Conservation (phyloP, 2,888 invertebrate genomes). For the Chaitophorus viminalis region DNA sequence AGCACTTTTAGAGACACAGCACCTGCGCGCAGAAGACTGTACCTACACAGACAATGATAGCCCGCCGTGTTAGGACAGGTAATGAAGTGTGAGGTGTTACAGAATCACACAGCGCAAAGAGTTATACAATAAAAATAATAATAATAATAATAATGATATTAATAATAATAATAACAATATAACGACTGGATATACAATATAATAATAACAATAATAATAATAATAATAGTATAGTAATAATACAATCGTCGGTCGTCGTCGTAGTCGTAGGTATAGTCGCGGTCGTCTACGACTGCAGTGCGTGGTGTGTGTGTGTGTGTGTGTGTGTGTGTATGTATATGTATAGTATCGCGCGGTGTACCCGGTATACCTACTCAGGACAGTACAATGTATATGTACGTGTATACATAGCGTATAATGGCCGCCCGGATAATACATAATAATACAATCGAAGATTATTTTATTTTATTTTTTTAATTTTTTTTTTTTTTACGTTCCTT, state of each 20-base stretch:
- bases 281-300: background rate
- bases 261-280: background rate
- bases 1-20: slow-evolving; percentile 54
- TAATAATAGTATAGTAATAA: slow-evolving; percentile 51
- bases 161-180: slow-evolving; percentile 43
- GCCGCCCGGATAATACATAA: slow-evolving; percentile 28
- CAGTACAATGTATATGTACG: background rate
- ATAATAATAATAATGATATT: no score
- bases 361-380: no score
- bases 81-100: slow-evolving; percentile 62
- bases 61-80: slow-evolving; percentile 62
- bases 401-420: slow-evolving; percentile 24
- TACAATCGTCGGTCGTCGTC: slow-evolving; percentile 53
- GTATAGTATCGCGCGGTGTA: background rate
- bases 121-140: slow-evolving; percentile 55
- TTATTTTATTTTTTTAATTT: slow-evolving; percentile 50
- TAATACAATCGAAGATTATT: slow-evolving; percentile 56
- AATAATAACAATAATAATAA: slow-evolving; percentile 56
- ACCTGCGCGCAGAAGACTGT: slow-evolving; percentile 56
- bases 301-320: background rate
- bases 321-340: background rate
- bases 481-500: background rate
- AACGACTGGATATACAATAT: slow-evolving; percentile 50
- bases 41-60: slow-evolving; percentile 56
- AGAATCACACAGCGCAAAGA: slow-evolving; percentile 61